These are phyloP conservation scores for Pemphigus obesinymphae DNA, from an alignment of 1,140 invertebrate genomes.

Conservation along the genomic window DNA sequence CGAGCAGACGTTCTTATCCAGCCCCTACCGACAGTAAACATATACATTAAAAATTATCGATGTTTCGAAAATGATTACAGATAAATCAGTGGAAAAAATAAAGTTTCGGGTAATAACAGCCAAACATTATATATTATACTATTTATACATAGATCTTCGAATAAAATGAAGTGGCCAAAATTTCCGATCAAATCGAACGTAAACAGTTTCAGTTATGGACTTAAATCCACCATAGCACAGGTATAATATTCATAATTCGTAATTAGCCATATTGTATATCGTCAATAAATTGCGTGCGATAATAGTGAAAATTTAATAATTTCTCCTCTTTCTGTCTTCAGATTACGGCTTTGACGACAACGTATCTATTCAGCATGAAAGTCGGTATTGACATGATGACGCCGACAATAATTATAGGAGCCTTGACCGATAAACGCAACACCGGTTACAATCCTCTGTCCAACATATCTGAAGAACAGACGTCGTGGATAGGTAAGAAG, in stretches of 20 bases:
- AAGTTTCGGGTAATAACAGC: too few relatives aligned
- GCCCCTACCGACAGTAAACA: too few relatives aligned
- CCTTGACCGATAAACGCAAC: neutral
- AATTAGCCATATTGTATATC: neutral
- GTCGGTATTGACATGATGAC: neutral
- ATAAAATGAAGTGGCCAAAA: slow-evolving; percentile 3
- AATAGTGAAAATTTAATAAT: neutral
- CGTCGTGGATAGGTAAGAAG: neutral
- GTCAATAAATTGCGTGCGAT: neutral
- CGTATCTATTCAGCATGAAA: neutral
- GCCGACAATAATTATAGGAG: neutral
- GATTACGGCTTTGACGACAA: neutral
- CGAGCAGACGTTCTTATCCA: too few relatives aligned
- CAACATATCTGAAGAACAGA: neutral
- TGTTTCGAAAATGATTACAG: too few relatives aligned
- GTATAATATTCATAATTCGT: neutral
- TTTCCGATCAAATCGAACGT: neutral
- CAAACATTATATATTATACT: too few relatives aligned
- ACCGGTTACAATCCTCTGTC: neutral
- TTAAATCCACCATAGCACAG: neutral
- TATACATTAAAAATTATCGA: too few relatives aligned
- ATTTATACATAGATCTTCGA: too few relatives aligned
- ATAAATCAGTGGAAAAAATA: too few relatives aligned
- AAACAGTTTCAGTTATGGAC: neutral
- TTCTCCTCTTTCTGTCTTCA: neutral